Evolutionary conservation across 1,140 invertebrate species (phyloP).

Genomic region (Aphelinus certus): DNA sequence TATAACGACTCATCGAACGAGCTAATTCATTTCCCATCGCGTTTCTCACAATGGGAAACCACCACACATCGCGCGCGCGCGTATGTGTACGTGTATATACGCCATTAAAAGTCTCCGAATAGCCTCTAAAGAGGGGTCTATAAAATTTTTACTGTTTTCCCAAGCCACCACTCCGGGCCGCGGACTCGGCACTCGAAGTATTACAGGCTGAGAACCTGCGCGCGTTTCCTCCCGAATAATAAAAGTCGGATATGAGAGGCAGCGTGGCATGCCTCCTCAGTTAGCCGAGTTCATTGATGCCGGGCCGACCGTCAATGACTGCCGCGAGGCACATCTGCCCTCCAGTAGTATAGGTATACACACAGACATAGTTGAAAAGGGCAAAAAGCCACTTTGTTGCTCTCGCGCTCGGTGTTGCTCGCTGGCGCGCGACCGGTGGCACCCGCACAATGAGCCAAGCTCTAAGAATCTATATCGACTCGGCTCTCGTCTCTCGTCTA

Average conservation of each 20-base stretch:
- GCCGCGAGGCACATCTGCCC: conserved; percentile 60
- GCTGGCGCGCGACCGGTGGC: conserved; percentile 12
- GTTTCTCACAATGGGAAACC: too few species aligned
- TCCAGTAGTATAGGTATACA: conserved; percentile 3
- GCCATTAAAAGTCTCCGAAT: too few species aligned
- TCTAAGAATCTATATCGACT: neutral
- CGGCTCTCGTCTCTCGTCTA: conserved; percentile 49
- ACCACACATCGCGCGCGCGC: too few species aligned
- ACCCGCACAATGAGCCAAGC: conserved; percentile 3
- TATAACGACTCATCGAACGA: too few species aligned
- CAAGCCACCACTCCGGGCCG: too few species aligned
- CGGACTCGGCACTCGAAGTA: neutral
- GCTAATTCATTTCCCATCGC: too few species aligned
- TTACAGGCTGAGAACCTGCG: neutral
- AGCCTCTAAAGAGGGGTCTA: neutral
- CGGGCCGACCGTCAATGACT: conserved; percentile 57
- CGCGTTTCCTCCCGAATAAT: conserved; percentile 35
- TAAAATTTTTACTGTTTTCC: neutral
- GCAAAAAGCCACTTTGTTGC: conserved; percentile 37
- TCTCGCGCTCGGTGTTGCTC: neutral
- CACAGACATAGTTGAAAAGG: neutral
- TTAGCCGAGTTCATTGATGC: conserved; percentile 62
- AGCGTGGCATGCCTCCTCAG: conserved; percentile 45
- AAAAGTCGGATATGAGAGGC: conserved; percentile 50
- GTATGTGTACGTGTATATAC: too few species aligned